Evolutionary conservation across 1,140 invertebrate genomes (phyloP).

Genomic region (Leptoteleia sp.): DNA sequence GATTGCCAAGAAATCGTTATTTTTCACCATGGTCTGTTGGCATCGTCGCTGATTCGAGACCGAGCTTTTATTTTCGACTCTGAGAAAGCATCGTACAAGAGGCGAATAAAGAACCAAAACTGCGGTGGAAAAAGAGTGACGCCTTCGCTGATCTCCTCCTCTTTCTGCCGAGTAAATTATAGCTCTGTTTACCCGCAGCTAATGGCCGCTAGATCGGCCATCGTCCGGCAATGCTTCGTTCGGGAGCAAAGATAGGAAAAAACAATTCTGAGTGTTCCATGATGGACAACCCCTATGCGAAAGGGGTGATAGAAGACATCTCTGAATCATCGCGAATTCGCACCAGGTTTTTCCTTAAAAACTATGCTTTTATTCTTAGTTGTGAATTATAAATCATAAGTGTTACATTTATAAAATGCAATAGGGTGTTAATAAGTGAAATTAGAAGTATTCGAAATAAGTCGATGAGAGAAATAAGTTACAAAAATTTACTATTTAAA

Average conservation of each 20-base stretch:
- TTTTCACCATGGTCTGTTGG: conserved; percentile 60
- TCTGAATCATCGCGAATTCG: conserved; percentile 38
- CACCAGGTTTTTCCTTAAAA: conserved; percentile 7
- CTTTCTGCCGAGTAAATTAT: conserved; percentile 78
- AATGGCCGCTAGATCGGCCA: conserved; percentile 79
- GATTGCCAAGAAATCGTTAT: conserved; percentile 51
- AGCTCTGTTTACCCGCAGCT: conserved; percentile 80
- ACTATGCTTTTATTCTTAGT: conserved; percentile 7
- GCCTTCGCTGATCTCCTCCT: conserved; percentile 70
- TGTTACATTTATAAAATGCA: no score
- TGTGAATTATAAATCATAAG: conserved; percentile 20
- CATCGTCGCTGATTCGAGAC: conserved; percentile 60
- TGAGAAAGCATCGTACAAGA: conserved; percentile 64
- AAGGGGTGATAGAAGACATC: conserved; percentile 56
- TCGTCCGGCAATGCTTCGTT: conserved; percentile 71
- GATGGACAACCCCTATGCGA: conserved; percentile 60
- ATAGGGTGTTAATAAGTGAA: no score
- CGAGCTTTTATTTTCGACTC: conserved; percentile 64
- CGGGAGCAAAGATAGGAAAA: conserved; percentile 64
- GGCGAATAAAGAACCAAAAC: conserved; percentile 76
- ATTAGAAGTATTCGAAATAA: no score
- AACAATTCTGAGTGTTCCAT: conserved; percentile 64
- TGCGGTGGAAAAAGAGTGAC: conserved; percentile 76
- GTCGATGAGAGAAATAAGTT: no score
- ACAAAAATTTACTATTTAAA: no score